Percentiles rank a stretch among this genome's conserved stretches.
phyloP scores from a whole-genome alignment of 1,140 invertebrate genomes.

The Drosophila serrata region DNA sequence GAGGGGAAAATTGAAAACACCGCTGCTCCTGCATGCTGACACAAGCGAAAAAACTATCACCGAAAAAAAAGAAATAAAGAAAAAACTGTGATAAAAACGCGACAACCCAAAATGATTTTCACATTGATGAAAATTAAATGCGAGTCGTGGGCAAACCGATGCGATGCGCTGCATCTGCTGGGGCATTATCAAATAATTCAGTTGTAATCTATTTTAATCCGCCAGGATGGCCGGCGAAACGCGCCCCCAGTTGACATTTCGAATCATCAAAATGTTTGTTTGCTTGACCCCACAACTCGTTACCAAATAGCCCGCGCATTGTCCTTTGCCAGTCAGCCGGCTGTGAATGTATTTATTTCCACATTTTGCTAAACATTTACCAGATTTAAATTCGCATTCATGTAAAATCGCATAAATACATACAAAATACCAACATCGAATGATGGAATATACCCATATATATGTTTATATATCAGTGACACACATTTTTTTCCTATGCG shows the following conservation, averaged over 20 bases:
- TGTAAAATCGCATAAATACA: slow-evolving; percentile 37
- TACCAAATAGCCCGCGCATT: not conserved
- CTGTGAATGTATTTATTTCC: slow-evolving; percentile 64
- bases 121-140: slow-evolving; percentile 53
- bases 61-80: not conserved
- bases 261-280: slow-evolving; percentile 57
- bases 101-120: slow-evolving; percentile 55
- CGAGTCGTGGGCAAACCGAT: slow-evolving; percentile 16
- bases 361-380: slow-evolving; percentile 66
- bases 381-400: slow-evolving; percentile 61
- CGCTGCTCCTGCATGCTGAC: not conserved
- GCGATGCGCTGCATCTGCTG: slow-evolving; percentile 25
- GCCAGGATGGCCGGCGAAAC: slow-evolving; percentile 4
- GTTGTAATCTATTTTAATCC: slow-evolving; percentile 71
- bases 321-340: not conserved
- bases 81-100: slow-evolving; percentile 20
- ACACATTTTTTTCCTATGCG: slow-evolving; percentile 23
- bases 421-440: slow-evolving; percentile 19
- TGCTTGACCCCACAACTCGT: slow-evolving; percentile 17
- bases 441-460: slow-evolving; percentile 57
- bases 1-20: slow-evolving; percentile 25
- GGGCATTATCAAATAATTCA: slow-evolving; percentile 74
- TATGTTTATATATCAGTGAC: slow-evolving; percentile 49
- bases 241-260: slow-evolving; percentile 26
- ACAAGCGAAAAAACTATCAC: not conserved